Conservation (phyloP, 2,113 vertebrate species). For the Butorides virescens region DNA sequence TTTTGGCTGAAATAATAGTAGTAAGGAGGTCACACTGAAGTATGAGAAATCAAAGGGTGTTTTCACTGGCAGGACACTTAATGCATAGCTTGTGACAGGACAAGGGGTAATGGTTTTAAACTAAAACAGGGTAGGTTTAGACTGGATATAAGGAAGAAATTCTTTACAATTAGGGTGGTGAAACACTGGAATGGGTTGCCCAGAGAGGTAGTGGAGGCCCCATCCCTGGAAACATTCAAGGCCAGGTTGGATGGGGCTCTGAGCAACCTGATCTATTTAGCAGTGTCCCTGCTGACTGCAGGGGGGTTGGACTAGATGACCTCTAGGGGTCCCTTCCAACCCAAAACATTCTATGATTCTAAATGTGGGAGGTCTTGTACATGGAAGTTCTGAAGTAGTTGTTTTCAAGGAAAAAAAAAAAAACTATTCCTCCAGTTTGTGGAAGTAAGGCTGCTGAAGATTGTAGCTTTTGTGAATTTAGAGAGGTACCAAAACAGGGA, state of each 20-base stretch:
- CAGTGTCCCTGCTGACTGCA: too few species aligned
- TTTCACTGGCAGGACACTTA: background rate
- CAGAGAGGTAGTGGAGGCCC: too few species aligned
- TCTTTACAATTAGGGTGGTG: too few species aligned
- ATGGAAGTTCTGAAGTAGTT: background rate
- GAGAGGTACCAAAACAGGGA: background rate
- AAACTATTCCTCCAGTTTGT: background rate
- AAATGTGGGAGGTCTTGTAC: background rate
- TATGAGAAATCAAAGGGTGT: background rate
- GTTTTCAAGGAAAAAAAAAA: background rate
- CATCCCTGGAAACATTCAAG: too few species aligned
- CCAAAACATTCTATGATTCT: background rate
- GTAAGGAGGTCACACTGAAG: background rate
- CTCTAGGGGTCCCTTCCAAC: too few species aligned
- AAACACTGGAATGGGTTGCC: too few species aligned
- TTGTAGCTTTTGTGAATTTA: background rate
- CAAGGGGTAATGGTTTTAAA: too few species aligned
- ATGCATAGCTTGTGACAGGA: background rate
- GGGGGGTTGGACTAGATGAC: too few species aligned
- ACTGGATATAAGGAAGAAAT: too few species aligned
- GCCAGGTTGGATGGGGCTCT: too few species aligned
- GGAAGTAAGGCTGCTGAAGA: background rate
- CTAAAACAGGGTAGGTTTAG: too few species aligned
- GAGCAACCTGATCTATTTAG: too few species aligned
- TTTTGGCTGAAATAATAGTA: background rate